Conservation (phyloP, 2,797 vertebrate genomes). For the Oreortyx pictus region DNA sequence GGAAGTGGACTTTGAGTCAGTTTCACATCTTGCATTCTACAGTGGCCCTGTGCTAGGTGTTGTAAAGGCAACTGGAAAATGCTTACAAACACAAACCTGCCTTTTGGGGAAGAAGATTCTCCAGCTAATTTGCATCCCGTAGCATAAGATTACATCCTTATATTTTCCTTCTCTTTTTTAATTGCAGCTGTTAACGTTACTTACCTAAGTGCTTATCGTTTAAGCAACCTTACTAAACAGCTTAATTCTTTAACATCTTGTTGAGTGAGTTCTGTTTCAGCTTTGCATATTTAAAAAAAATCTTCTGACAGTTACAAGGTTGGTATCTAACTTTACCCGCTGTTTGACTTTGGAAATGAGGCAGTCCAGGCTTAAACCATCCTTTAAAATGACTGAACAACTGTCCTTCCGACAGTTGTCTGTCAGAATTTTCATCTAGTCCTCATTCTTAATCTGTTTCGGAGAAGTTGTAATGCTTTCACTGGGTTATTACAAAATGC, state of each 20-base stretch:
- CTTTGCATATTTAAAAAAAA: not conserved
- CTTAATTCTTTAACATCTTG: constrained; percentile 43
- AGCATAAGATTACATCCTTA: not conserved
- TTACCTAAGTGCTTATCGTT: constrained; percentile 21
- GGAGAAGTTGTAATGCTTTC: not conserved
- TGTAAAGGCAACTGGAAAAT: not conserved
- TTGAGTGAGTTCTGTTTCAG: not conserved
- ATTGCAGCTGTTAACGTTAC: constrained; percentile 27
- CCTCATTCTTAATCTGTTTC: not conserved
- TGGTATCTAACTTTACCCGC: not conserved
- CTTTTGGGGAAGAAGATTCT: not conserved
- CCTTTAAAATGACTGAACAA: not conserved
- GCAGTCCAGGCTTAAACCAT: not conserved
- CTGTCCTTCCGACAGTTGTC: not conserved
- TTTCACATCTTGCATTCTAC: not conserved
- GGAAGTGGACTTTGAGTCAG: not conserved
- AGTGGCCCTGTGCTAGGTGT: not conserved
- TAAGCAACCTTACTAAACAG: constrained; percentile 38
- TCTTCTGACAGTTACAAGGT: not conserved
- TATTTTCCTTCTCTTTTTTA: not conserved
- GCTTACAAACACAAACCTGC: not conserved
- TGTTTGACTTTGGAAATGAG: not conserved
- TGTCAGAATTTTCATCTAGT: constrained; percentile 14
- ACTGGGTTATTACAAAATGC: not conserved
- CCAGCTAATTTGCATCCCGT: not conserved